These are phyloP conservation scores for Erinaceus europaeus DNA, from an alignment of 2,113 vertebrate species.

Conservation along the genomic window DNA sequence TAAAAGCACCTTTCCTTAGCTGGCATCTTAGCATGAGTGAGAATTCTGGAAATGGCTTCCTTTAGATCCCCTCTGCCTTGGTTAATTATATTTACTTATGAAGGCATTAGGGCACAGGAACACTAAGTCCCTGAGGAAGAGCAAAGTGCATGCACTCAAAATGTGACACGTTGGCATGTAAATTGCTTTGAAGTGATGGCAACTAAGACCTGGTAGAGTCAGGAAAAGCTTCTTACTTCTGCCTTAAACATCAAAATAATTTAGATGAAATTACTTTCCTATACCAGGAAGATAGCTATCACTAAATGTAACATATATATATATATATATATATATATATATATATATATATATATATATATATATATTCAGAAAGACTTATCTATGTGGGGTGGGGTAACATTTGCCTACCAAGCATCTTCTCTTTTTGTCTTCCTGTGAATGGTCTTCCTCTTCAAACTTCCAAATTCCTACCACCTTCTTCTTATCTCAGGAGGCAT, in stretches of 20 bases:
- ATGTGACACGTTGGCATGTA: background rate
- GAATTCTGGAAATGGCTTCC: background rate
- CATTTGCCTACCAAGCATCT: no score
- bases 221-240: background rate
- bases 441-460: background rate
- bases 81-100: background rate
- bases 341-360: no score
- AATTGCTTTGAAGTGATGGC: background rate
- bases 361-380: background rate
- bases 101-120: background rate
- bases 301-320: background rate
- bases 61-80: rapidly evolving
- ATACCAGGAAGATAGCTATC: background rate
- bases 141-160: background rate
- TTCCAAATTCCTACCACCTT: background rate
- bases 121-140: background rate
- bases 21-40: background rate
- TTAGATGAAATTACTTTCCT: background rate
- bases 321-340: no score
- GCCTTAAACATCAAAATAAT: background rate
- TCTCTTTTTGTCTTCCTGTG: background rate
- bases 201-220: background rate
- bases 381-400: background rate
- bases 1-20: no score
- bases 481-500: background rate